phyloP scores from a whole-genome alignment of 92 coral and sea anemone genomes.

The Palythoa grandis region DNA sequence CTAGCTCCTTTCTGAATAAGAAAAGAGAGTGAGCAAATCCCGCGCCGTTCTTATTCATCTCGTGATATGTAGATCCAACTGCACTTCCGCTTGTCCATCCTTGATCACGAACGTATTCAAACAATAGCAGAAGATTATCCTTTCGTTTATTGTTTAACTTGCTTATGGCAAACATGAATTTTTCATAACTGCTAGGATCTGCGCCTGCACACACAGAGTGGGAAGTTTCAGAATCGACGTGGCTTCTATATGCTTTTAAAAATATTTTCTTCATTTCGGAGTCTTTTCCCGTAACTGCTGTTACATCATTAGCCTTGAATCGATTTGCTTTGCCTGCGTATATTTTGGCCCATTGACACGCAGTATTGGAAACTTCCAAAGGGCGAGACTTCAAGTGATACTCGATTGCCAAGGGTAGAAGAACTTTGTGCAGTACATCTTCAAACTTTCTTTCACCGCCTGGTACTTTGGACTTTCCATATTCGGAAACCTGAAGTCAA shows the following conservation, averaged over 20 bases:
- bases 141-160: constrained; percentile 40
- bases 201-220: neutral
- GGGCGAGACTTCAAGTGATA: neutral
- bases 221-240: neutral
- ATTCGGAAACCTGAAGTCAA: neutral
- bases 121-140: constrained; percentile 38
- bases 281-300: neutral
- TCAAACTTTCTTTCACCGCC: neutral
- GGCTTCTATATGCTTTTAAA: neutral
- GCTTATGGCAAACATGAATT: neutral
- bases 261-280: neutral
- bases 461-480: neutral
- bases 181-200: constrained; percentile 1
- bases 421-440: neutral
- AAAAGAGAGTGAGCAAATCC: constrained; percentile 74
- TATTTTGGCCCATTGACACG: neutral
- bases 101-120: constrained; percentile 59
- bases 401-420: neutral
- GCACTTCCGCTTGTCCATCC: constrained; percentile 76
- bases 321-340: neutral
- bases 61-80: constrained; percentile 63
- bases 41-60: constrained; percentile 65
- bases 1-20: constrained; percentile 49
- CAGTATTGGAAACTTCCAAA: neutral
- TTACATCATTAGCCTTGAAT: neutral